Evolutionary conservation across 1,140 invertebrate genomes (phyloP).

Genomic region (Musca domestica): DNA sequence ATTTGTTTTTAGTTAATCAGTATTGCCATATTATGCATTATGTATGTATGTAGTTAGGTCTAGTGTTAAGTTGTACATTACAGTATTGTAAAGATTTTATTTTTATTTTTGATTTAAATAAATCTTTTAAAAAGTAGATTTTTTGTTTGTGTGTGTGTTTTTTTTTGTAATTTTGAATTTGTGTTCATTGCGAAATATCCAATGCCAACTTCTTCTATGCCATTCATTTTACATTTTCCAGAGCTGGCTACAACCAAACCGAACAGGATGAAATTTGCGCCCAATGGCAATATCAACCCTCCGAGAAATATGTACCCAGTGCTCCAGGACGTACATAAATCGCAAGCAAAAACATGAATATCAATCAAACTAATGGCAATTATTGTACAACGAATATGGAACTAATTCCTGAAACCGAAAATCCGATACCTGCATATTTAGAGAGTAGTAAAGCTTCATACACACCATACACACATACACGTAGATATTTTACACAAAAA

Average conservation of each 20-base stretch:
- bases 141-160: background rate
- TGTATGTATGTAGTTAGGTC: background rate
- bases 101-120: background rate
- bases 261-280: constrained; percentile 60
- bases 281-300: constrained; percentile 64
- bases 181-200: background rate
- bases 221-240: constrained; percentile 25
- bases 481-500: too few relatives aligned
- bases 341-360: too few relatives aligned
- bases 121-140: constrained; percentile 4
- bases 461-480: too few relatives aligned
- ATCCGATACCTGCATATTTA: too few relatives aligned
- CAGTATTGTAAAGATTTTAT: background rate
- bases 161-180: background rate
- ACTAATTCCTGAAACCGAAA: too few relatives aligned
- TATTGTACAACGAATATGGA: too few relatives aligned
- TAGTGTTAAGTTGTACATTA: background rate
- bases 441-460: too few relatives aligned
- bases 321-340: constrained; percentile 25
- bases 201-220: background rate
- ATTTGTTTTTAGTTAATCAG: too few relatives aligned
- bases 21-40: too few relatives aligned
- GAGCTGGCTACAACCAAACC: constrained; percentile 60
- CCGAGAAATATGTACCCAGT: constrained; percentile 60
- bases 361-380: too few relatives aligned